These are phyloP conservation scores for Erebia palarica DNA, from an alignment of 2,888 invertebrate genomes.

Conservation along the genomic window DNA sequence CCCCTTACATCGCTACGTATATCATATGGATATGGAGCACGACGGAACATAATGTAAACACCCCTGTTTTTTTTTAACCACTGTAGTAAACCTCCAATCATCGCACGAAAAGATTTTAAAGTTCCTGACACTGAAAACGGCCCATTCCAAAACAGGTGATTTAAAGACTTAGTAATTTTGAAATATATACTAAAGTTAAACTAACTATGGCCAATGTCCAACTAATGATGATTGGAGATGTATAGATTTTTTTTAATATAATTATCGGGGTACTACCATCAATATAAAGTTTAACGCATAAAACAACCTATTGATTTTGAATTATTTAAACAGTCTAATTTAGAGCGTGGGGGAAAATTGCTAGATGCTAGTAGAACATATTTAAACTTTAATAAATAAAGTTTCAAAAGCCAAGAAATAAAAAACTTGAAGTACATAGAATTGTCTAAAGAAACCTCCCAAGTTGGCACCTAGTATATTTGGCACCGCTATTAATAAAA, in stretches of 20 bases:
- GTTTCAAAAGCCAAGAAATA: neutral
- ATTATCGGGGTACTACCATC: neutral
- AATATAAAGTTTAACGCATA: neutral
- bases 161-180: too few species aligned
- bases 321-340: conserved; percentile 3
- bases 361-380: conserved; percentile 16
- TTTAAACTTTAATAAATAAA: conserved; percentile 19
- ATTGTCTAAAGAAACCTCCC: conserved; percentile 25
- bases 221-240: neutral
- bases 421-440: conserved; percentile 37
- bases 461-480: conserved; percentile 73
- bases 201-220: neutral
- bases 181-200: too few species aligned
- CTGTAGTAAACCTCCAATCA: too few species aligned
- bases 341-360: neutral
- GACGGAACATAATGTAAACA: neutral
- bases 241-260: neutral
- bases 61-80: too few species aligned
- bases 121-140: too few species aligned
- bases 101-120: too few species aligned
- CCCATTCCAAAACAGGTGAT: too few species aligned
- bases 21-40: conserved; percentile 19
- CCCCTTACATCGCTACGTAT: neutral
- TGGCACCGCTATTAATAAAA: conserved; percentile 69
- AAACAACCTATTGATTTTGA: neutral